Conservation (phyloP, 2,888 invertebrate species). For the Parnassius orleans region DNA sequence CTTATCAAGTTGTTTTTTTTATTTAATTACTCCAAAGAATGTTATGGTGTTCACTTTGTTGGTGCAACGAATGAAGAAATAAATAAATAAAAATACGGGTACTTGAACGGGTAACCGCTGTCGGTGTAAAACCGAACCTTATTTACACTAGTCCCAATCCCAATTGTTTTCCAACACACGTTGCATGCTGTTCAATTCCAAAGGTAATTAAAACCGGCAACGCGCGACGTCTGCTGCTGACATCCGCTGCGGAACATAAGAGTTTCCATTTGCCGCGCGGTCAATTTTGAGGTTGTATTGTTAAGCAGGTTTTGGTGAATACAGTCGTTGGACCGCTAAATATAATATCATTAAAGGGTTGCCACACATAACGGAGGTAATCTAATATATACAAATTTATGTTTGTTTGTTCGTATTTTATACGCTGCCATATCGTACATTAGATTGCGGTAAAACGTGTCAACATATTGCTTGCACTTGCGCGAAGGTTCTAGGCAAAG, state of each 20-base stretch:
- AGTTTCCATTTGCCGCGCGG: background rate
- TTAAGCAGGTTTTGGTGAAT: slow-evolving; percentile 1
- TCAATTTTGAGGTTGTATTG: slow-evolving; percentile 3
- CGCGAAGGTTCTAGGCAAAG: no score
- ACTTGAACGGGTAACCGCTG: background rate
- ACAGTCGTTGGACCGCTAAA: background rate
- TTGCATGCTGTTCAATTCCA: slow-evolving; percentile 6
- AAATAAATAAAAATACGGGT: background rate
- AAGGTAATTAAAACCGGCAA: slow-evolving; percentile 6
- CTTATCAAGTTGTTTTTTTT: no score
- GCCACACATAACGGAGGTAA: no score
- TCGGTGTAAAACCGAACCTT: background rate
- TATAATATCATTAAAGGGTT: background rate
- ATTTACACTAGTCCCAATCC: background rate
- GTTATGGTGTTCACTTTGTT: no score
- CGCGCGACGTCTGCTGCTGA: background rate
- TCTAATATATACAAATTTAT: no score
- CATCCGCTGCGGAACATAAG: background rate
- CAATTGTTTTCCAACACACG: background rate
- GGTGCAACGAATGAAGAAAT: no score
- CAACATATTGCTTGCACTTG: no score
- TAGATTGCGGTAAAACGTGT: no score
- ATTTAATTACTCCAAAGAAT: no score
- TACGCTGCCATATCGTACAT: no score
- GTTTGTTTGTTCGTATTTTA: no score